These are phyloP conservation scores for Cebus imitator DNA, from an alignment of 2,113 vertebrate species.

Conservation along the genomic window DNA sequence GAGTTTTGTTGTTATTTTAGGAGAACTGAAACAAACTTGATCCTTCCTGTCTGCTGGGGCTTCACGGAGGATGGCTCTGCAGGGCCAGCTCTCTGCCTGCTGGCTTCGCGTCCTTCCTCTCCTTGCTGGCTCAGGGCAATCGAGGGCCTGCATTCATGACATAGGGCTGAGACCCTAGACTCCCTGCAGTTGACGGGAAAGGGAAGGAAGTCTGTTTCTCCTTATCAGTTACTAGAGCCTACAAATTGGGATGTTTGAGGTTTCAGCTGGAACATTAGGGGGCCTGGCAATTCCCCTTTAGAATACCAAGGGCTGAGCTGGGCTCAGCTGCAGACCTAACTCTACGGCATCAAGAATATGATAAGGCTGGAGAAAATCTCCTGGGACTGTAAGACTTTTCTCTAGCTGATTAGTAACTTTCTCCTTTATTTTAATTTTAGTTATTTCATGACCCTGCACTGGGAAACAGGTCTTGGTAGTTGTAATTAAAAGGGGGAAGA, in stretches of 20 bases:
- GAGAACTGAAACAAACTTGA: background rate
- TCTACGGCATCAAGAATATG: background rate
- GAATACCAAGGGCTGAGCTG: background rate
- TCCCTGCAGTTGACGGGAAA: background rate
- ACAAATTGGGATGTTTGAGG: background rate
- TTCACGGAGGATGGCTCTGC: background rate
- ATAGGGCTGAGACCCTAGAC: background rate
- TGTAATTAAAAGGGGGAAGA: slow-evolving; percentile 26
- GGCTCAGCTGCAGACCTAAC: background rate
- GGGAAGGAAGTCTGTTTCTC: background rate
- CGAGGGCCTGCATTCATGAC: background rate
- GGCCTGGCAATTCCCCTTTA: background rate
- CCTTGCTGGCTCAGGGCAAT: background rate
- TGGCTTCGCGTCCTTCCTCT: background rate
- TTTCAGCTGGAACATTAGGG: background rate
- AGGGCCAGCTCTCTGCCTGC: background rate
- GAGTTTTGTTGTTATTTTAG: background rate
- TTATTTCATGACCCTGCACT: background rate
- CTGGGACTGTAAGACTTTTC: background rate
- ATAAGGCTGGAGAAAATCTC: background rate
- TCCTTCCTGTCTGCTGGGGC: no score
- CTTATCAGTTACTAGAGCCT: background rate
- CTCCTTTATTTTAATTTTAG: slow-evolving; percentile 38
- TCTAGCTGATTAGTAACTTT: background rate
- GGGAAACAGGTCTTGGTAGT: background rate